phyloP scores from a whole-genome alignment of 23 tunicate genomes.

The Trididemnum clinides region DNA sequence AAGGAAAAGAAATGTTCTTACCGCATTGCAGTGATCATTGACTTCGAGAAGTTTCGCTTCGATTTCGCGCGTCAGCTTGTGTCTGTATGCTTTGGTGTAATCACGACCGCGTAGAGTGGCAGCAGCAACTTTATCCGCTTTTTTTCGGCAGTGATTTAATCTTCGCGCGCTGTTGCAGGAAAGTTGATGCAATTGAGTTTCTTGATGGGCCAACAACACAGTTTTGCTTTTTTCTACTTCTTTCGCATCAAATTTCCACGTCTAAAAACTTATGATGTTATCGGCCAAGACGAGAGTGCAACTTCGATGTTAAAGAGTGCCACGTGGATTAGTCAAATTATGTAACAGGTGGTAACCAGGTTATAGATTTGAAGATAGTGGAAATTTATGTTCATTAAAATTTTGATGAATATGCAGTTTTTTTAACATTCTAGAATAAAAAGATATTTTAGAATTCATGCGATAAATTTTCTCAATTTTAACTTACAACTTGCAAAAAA shows the following conservation, averaged over 20 bases:
- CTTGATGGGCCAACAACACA: neutral
- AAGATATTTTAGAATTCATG: neutral
- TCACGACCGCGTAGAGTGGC: neutral
- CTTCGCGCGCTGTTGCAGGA: neutral
- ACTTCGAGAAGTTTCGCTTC: neutral
- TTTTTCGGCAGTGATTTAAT: neutral
- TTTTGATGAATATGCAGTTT: too few species aligned
- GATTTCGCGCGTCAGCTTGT: neutral
- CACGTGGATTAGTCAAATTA: neutral
- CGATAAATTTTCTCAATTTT: too few species aligned
- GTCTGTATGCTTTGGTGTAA: neutral
- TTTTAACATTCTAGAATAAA: too few species aligned
- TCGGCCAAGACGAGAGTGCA: neutral
- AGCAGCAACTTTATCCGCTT: neutral
- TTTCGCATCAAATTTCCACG: neutral
- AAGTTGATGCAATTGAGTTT: neutral
- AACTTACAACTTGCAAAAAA: too few species aligned
- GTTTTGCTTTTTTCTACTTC: neutral
- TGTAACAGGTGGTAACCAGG: too few species aligned
- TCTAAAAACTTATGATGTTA: neutral
- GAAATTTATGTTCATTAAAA: too few species aligned
- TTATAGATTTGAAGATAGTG: too few species aligned
- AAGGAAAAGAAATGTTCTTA: neutral
- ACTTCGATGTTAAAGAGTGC: too few species aligned
- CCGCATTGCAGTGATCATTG: neutral